Evolutionary conservation across 2,113 vertebrate genomes (phyloP).

Genomic region (Prinia subflava): DNA sequence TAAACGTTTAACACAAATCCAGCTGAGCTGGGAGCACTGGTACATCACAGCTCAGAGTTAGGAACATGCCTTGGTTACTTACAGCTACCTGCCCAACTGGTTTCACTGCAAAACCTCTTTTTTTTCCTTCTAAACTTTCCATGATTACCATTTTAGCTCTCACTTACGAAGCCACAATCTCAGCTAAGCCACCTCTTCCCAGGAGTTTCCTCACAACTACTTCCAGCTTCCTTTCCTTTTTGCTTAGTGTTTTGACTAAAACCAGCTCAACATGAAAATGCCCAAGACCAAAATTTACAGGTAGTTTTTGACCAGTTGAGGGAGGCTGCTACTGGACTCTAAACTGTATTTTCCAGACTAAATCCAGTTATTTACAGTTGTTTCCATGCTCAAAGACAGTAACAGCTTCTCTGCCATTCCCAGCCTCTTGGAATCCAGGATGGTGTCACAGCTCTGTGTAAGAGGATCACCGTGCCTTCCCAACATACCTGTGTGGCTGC

Average conservation of each 20-base stretch:
- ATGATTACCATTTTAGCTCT: background rate
- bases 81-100: background rate
- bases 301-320: background rate
- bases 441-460: fast-evolving
- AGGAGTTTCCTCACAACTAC: background rate
- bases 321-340: background rate
- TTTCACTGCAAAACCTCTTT: background rate
- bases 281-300: background rate
- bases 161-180: background rate
- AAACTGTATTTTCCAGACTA: background rate
- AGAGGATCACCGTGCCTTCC: background rate
- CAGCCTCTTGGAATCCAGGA: background rate
- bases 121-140: background rate
- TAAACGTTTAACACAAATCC: background rate
- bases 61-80: background rate
- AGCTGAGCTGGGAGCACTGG: background rate
- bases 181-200: background rate
- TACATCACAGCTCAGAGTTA: background rate
- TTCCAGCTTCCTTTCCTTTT: background rate
- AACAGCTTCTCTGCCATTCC: background rate
- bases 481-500: background rate
- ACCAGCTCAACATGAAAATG: background rate
- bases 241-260: background rate
- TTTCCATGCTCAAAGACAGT: background rate
- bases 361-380: background rate